These are phyloP conservation scores for Delphinapterus leucas DNA, from an alignment of 2,113 vertebrate species.

Conservation along the genomic window DNA sequence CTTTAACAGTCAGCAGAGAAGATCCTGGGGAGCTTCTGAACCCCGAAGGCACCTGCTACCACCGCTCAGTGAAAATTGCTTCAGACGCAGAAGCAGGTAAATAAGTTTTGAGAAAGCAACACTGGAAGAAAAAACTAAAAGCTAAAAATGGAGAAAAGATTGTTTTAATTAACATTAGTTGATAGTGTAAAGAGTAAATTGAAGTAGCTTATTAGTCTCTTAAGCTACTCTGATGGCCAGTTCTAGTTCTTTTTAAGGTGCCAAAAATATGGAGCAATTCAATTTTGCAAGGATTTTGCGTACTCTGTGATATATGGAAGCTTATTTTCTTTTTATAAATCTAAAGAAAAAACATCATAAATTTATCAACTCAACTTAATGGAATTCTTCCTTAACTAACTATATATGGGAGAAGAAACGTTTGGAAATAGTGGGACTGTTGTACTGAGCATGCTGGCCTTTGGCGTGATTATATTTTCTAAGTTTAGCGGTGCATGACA, in stretches of 20 bases:
- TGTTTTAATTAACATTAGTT: neutral
- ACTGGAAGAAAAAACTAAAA: neutral
- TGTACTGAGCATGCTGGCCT: neutral
- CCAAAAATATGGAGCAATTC: neutral
- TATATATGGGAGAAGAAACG: neutral
- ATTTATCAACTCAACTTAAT: neutral
- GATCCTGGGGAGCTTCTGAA: constrained; percentile 77
- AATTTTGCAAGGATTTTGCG: constrained; percentile 25
- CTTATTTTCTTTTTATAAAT: constrained; percentile 44
- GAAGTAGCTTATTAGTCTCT: neutral
- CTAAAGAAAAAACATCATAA: constrained; percentile 16
- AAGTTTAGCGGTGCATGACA: neutral
- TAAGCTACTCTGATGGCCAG: neutral
- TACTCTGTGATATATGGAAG: neutral
- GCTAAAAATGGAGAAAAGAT: neutral
- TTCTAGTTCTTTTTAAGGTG: neutral
- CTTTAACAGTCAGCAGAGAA: constrained; percentile 68
- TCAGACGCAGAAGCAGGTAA: constrained; percentile 74
- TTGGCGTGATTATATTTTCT: constrained; percentile 34
- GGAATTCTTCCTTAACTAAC: constrained; percentile 4
- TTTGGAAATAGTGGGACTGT: neutral
- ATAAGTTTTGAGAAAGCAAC: constrained; percentile 5
- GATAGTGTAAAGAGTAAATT: neutral
- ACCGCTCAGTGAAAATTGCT: constrained; percentile 76
- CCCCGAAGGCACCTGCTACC: constrained; percentile 78